Percentiles rank a stretch among this genome's conserved stretches.
phyloP scores from a whole-genome alignment of 2,888 invertebrate genomes.

The Chaitophorus viminalis region DNA sequence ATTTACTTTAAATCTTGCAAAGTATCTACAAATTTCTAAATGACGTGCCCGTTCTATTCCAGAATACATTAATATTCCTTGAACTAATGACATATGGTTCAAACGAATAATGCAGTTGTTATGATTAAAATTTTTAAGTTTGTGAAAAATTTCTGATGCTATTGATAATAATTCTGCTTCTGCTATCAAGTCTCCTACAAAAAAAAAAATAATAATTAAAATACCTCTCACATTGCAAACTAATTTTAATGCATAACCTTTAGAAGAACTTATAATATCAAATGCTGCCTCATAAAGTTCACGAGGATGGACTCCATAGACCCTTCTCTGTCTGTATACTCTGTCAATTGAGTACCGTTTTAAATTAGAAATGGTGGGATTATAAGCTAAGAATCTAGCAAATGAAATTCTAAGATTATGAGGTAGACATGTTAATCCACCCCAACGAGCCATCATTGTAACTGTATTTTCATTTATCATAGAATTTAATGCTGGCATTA shows the following conservation, averaged over 20 bases:
- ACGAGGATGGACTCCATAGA: constrained; percentile 84
- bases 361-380: constrained; percentile 76
- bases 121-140: constrained; percentile 74
- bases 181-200: constrained; percentile 75
- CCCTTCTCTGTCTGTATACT: constrained; percentile 84
- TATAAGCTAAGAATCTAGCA: constrained; percentile 84
- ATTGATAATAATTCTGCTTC: constrained; percentile 88
- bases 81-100: constrained; percentile 82
- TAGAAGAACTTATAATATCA: constrained; percentile 85
- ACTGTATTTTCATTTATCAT: constrained; percentile 75
- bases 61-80: constrained; percentile 81
- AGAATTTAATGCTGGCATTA: constrained; percentile 77
- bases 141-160: constrained; percentile 78
- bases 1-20: constrained; percentile 69
- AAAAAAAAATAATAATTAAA: constrained; percentile 40
- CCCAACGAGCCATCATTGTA: constrained; percentile 83
- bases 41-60: constrained; percentile 77
- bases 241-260: constrained; percentile 68
- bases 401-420: constrained; percentile 84
- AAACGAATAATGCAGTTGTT: constrained; percentile 77
- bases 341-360: constrained; percentile 88
- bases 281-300: constrained; percentile 92
- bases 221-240: not conserved
- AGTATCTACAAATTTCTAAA: constrained; percentile 69
- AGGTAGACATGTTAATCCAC: constrained; percentile 85